Conservation (phyloP, 1,140 invertebrate genomes). For the Piezodorus guildinii region DNA sequence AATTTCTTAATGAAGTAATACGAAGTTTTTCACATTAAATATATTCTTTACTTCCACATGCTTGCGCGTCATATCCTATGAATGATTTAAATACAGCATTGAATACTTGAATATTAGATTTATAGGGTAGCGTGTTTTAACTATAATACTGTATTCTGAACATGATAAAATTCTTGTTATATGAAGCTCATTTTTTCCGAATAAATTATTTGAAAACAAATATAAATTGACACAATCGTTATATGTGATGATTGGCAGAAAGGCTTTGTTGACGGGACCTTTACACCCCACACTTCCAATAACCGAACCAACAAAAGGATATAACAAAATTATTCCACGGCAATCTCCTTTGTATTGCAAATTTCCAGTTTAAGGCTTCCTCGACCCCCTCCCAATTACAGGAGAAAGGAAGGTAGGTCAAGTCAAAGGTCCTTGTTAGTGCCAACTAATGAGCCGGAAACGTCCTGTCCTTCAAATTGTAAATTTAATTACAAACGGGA, state of each 20-base stretch:
- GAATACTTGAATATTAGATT: too few species aligned
- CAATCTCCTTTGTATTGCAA: not conserved
- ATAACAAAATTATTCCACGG: not conserved
- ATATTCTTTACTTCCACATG: too few species aligned
- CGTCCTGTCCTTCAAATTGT: not conserved
- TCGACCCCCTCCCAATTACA: not conserved
- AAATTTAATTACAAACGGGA: constrained; percentile 1
- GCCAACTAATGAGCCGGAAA: constrained; percentile 2
- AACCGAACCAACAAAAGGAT: not conserved
- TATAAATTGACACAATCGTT: too few species aligned
- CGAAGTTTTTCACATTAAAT: too few species aligned
- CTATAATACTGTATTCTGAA: too few species aligned
- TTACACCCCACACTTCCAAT: not conserved
- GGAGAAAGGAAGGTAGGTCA: not conserved
- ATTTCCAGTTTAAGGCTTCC: constrained; percentile 2
- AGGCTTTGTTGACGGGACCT: not conserved
- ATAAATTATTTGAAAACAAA: too few species aligned
- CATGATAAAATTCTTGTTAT: too few species aligned
- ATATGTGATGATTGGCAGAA: not conserved
- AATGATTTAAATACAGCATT: too few species aligned
- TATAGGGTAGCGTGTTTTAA: too few species aligned
- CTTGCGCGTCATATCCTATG: too few species aligned
- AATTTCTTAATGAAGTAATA: too few species aligned
- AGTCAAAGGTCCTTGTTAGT: constrained; percentile 1
- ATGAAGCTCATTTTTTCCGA: too few species aligned